Base-by-base conservation (phyloP, 2,888 invertebrate genomes). In the Cephus runcator region DNA sequence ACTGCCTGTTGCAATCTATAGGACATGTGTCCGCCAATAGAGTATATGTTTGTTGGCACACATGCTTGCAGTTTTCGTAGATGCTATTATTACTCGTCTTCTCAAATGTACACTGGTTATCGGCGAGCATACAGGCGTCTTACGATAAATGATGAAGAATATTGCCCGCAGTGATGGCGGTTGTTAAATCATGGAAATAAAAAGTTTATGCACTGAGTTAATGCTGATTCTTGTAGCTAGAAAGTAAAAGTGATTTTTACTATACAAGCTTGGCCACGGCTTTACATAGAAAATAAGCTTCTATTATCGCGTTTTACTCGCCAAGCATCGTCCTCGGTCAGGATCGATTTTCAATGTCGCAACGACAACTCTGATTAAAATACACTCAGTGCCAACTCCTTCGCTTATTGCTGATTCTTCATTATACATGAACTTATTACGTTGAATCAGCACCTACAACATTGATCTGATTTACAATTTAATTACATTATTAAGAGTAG, bases 381-480 rank as follows among this genome's bases (percentile, higher is more conserved):
- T 56, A 56, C 56, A 56, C 56, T 23, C 56, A 56, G 56, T 56
- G 23, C 23, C 56, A 56, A 56, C 56, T 56, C 23, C 56, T 56
- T 56, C 2, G 56, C 23, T 56, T 56, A 56, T 56, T 56, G 56
- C 77, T 76, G 34, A 77, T 78, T 77, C 77, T 79, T 31, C 12
- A 9, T 31, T 15, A 36, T 12, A 23, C 35, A 30, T 75, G 68
- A 69, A 75, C 56, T 73, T 73, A 75, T 9, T 34, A 69, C 36
- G 75, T 69, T 69, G 75, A 76, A 78, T 77, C 36, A 71, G 31
- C 23, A 69, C 33, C 34, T 34, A 30, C 34, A 69, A 79, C 35
- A 77, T 30, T 73, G n/a, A 69, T 36, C 15, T 75, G 15, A 73
- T 35, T 73, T 15, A 30, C 15, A 76, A 69, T n/a, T 30, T 6